A percentile compares a stretch with the other conserved stretches of the same genome.
phyloP scores from a whole-genome alignment of 2,888 invertebrate genomes.

The Isoperla grammatica region DNA sequence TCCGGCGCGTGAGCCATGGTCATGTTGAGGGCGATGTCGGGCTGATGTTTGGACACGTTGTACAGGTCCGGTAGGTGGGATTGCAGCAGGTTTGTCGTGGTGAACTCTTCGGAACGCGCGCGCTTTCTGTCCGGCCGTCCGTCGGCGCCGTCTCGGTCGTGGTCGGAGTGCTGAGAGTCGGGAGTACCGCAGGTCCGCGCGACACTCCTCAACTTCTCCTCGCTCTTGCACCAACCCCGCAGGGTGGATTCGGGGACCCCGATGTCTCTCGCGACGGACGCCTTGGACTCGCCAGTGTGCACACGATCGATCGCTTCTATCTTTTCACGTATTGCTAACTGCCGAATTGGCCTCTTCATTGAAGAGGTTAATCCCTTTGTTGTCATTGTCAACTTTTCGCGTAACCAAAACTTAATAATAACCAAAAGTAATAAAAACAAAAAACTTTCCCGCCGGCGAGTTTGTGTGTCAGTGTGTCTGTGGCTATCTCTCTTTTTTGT shows the following conservation, averaged over 20 bases:
- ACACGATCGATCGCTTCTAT: slow-evolving; percentile 76
- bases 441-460: slow-evolving; percentile 34
- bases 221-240: slow-evolving; percentile 84
- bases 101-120: slow-evolving; percentile 14
- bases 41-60: not conserved
- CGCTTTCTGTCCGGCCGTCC: slow-evolving; percentile 21
- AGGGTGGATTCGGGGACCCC: slow-evolving; percentile 82
- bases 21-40: slow-evolving; percentile 10
- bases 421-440: slow-evolving; percentile 1
- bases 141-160: slow-evolving; percentile 3
- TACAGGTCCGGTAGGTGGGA: not conserved
- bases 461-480: slow-evolving; percentile 38
- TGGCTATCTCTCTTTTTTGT: slow-evolving; percentile 25
- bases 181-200: slow-evolving; percentile 27
- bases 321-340: slow-evolving; percentile 71
- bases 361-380: slow-evolving; percentile 51
- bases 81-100: not conserved
- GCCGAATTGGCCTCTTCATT: slow-evolving; percentile 67
- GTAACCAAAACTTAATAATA: not conserved
- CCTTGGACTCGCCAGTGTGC: slow-evolving; percentile 79
- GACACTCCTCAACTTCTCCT: slow-evolving; percentile 54
- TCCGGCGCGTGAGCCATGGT: slow-evolving; percentile 9
- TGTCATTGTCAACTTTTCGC: slow-evolving; percentile 37
- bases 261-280: slow-evolving; percentile 78
- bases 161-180: slow-evolving; percentile 25